Base-by-base conservation (phyloP, 2,113 vertebrate genomes). In the Thunnus maccoyii region DNA sequence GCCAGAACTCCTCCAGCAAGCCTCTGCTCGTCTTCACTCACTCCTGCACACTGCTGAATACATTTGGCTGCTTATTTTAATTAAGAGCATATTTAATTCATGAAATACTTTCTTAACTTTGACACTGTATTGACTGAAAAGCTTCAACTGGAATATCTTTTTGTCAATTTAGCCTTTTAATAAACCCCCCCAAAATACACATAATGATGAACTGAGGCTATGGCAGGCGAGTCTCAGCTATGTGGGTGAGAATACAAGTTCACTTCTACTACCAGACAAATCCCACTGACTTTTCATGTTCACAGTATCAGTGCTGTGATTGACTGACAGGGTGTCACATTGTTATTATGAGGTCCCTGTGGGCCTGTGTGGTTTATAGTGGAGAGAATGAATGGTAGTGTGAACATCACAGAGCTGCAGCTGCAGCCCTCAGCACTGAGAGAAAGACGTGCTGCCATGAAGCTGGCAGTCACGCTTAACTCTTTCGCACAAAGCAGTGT, bases 281-380 rank as follows among this genome's bases (percentile, higher is more conserved):
- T 75, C 54, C 58, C 12, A 27, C 72, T 5, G 63, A 78, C 52
- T 63, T 50, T n/a, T 73, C 22, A 50, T 54, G 68, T 71, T 65
- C 3, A 0, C 30, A 44, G 58, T 20, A 61, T 75, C 20, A 71
- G 58, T 5, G 10, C 62, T 56, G 75, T 69, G 68, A 91, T 48
- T 93, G 92, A 92, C 74, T 90, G 93, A 89, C 93, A 92, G 80
- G 69, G 61, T 89, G 78, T 77, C 80, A 85, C 82, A 76, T 88
- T 82, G 76, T 73, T 83, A 16, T 80, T 82, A 83, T 76, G 75
- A 83, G 77, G 20, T 82, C 77, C 85, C 85, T 67, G 70, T 16
- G 56, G 78, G 86, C 25, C 68, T 47, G 57, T 66, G 62, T 62
- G 66, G 9, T 79, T 70, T 83, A 65, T 65, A 82, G 76, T 30